These are phyloP conservation scores for Nephila pilipes DNA, from an alignment of 1,140 invertebrate genomes.

Conservation along the genomic window DNA sequence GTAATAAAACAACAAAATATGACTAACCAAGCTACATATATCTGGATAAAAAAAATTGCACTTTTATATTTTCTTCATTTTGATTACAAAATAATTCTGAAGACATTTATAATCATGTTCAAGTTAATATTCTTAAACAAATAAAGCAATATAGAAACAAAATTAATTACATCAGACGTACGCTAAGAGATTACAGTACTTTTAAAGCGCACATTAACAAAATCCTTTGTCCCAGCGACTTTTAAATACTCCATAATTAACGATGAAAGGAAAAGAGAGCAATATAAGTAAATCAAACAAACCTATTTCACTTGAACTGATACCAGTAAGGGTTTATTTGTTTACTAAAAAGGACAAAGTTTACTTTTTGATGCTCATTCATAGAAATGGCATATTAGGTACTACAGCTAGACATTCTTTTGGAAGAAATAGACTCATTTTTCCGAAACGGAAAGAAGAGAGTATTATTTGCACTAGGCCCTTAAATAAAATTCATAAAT, in stretches of 20 bases:
- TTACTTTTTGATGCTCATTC: background rate
- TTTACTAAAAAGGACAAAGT: background rate
- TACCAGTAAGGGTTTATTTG: background rate
- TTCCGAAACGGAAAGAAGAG: background rate
- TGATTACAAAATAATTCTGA: too few relatives aligned
- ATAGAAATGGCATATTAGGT: background rate
- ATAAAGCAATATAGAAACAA: too few relatives aligned
- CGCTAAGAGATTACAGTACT: too few relatives aligned
- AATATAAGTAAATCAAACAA: slow-evolving; percentile 26
- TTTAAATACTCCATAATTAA: slow-evolving; percentile 32
- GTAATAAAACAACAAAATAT: too few relatives aligned
- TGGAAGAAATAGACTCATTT: background rate
- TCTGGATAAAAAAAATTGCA: too few relatives aligned
- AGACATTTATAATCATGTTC: too few relatives aligned
- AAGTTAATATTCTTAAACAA: too few relatives aligned
- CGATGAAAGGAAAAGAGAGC: background rate
- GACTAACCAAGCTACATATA: too few relatives aligned
- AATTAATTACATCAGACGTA: too few relatives aligned
- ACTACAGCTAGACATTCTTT: background rate
- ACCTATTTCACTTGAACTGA: background rate
- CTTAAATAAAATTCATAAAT: slow-evolving; percentile 12
- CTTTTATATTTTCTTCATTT: too few relatives aligned
- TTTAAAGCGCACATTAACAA: background rate
- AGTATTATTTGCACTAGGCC: background rate
- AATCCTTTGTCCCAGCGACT: background rate